phyloP scores from a whole-genome alignment of 2,113 vertebrate species.

The Ancistrus triradiatus region DNA sequence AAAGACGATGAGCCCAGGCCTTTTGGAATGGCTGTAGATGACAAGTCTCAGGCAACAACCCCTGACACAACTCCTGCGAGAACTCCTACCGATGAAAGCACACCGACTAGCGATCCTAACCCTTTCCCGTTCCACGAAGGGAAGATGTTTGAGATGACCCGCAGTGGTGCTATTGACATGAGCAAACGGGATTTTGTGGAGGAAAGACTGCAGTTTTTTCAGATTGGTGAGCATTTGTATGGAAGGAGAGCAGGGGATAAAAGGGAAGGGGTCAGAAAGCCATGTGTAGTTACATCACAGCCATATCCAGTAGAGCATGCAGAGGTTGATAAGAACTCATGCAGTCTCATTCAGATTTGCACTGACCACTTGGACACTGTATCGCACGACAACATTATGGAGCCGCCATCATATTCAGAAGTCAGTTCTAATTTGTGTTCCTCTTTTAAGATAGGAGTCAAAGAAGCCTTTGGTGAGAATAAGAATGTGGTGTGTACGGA shows the following conservation, averaged over 20 bases:
- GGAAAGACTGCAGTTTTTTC: constrained; percentile 99
- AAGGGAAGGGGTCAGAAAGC: constrained; percentile 88
- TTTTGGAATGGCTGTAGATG: constrained; percentile 92
- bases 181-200: constrained; percentile 99
- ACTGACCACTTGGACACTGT: constrained; percentile 82
- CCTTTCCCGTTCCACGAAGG: constrained; percentile 99
- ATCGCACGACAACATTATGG: constrained; percentile 73
- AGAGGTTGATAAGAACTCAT: constrained; percentile 77
- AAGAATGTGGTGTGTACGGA: constrained; percentile 78
- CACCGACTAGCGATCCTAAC: constrained; percentile 98
- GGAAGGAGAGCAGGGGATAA: constrained; percentile 89
- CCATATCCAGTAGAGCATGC: constrained; percentile 79
- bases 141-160: constrained; percentile 99
- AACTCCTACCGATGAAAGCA: constrained; percentile 99
- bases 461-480: constrained; percentile 81
- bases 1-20: constrained; percentile 90
- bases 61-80: constrained; percentile 96
- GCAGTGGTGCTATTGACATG: constrained; percentile 99
- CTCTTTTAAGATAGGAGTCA: constrained; percentile 93
- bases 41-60: constrained; percentile 94
- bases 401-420: constrained; percentile 80
- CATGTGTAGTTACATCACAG: constrained; percentile 78
- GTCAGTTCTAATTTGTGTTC: constrained; percentile 88
- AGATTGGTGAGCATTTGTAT: constrained; percentile 99
- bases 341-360: constrained; percentile 77